Evolutionary conservation across 2,113 vertebrate genomes (phyloP).

Genomic region (Dipodomys spectabilis): DNA sequence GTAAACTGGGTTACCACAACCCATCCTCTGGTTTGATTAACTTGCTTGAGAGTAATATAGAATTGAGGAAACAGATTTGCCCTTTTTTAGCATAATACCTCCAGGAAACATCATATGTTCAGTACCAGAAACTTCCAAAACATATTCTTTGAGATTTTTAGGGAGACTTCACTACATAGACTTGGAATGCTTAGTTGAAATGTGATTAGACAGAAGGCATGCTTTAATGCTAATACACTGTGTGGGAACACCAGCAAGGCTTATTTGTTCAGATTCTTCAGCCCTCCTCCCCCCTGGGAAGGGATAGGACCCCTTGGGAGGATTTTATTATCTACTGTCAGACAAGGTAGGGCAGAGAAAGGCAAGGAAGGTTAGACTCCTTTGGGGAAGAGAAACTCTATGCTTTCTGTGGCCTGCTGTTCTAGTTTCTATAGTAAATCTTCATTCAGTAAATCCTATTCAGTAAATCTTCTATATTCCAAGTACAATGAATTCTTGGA

Average conservation of each 20-base stretch:
- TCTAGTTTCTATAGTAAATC: not conserved
- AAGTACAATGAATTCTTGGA: not conserved
- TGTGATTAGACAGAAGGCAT: not conserved
- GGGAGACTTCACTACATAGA: not conserved
- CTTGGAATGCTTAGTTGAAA: no score
- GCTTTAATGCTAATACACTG: not conserved
- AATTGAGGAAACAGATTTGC: not conserved
- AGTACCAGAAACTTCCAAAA: not conserved
- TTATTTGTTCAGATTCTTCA: not conserved
- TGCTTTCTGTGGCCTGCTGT: not conserved
- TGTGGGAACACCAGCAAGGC: not conserved
- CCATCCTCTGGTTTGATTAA: not conserved
- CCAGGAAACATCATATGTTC: not conserved
- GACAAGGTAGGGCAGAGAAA: not conserved
- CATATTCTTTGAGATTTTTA: not conserved
- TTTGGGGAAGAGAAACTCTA: not conserved
- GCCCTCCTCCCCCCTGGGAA: not conserved
- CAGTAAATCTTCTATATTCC: not conserved
- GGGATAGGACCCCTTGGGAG: not conserved
- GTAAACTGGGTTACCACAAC: not conserved
- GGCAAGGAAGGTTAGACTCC: not conserved
- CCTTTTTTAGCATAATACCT: not conserved
- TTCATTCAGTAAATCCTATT: not conserved
- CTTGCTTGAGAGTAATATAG: not conserved
- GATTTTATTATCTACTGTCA: not conserved